Conservation (phyloP, 2,797 vertebrate species). For the Heteromormyrus szaboi region DNA sequence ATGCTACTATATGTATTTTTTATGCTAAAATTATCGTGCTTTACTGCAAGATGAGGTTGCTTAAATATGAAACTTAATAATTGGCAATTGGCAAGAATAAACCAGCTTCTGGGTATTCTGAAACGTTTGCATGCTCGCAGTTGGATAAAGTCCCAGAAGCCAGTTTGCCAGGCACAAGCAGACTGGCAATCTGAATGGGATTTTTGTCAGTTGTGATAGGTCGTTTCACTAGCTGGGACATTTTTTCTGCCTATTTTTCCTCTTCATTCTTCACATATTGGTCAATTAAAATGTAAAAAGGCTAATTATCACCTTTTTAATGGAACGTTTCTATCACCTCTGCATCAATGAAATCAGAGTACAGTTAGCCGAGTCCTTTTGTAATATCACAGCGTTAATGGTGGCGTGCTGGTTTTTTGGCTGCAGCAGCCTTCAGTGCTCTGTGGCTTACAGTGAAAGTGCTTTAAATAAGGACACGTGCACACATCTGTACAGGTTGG, state of each 20-base stretch:
- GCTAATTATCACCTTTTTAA: background rate
- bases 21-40: background rate
- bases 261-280: background rate
- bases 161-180: background rate
- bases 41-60: background rate
- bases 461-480: background rate
- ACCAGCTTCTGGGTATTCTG: background rate
- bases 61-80: background rate
- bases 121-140: background rate
- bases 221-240: background rate
- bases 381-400: background rate
- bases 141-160: background rate
- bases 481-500: background rate
- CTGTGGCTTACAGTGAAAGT: background rate
- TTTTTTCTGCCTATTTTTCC: background rate
- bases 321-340: background rate
- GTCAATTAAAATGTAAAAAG: constrained; percentile 2
- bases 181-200: background rate
- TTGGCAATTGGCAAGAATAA: background rate
- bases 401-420: background rate
- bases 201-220: background rate
- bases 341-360: background rate
- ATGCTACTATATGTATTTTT: background rate
- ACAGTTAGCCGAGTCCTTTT: background rate
- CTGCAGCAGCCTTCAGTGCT: background rate